Conservation (phyloP, 2,888 invertebrate genomes). For the Temnothorax ravouxi region DNA sequence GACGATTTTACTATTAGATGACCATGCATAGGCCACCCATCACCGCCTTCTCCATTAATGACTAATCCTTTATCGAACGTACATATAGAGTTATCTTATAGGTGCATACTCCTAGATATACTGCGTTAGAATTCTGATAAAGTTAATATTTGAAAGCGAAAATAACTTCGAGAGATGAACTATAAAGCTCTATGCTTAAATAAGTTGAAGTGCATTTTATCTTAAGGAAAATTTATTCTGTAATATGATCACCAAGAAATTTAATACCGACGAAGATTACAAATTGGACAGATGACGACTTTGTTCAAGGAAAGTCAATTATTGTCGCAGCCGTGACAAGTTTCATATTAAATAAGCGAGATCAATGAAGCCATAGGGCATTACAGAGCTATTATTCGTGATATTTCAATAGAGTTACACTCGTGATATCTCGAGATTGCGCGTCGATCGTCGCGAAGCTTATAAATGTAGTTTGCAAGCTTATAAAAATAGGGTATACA, state of each 20-base stretch:
- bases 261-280: not conserved
- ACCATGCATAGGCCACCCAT: not conserved
- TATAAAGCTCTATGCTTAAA: not conserved
- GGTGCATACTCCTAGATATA: not conserved
- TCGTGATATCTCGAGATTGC: conserved; percentile 5
- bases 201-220: not conserved
- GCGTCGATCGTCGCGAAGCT: not conserved
- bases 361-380: not conserved
- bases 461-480: not conserved
- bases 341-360: not conserved
- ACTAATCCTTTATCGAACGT: not conserved
- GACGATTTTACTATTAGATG: conserved; percentile 34
- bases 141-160: conserved; percentile 9
- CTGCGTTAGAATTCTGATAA: not conserved
- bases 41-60: conserved; percentile 14
- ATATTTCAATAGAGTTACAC: not conserved
- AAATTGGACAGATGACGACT: conserved; percentile 17
- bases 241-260: conserved; percentile 25
- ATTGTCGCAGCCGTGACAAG: not conserved
- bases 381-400: not conserved
- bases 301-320: not conserved
- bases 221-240: not conserved
- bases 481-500: not conserved
- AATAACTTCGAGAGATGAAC: not conserved
- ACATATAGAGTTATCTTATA: not conserved